These are phyloP conservation scores for Apogon talboti DNA, from an alignment of 2,797 vertebrate genomes.

Conservation along the genomic window DNA sequence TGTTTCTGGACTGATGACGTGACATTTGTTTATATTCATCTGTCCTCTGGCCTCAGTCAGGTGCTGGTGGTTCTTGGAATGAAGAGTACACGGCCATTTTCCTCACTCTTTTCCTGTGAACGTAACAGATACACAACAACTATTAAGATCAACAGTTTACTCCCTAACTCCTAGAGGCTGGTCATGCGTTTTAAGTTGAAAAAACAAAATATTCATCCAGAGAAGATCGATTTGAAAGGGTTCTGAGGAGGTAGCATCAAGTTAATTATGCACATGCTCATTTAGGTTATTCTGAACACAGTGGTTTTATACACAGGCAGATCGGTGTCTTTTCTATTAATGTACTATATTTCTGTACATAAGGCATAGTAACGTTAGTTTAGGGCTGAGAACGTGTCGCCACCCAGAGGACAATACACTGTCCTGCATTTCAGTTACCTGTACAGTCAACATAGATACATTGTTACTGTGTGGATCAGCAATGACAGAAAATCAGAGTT, in stretches of 20 bases:
- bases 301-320: neutral
- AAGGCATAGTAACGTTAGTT: neutral
- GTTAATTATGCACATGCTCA: neutral
- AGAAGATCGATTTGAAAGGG: neutral
- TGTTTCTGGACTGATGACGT: neutral
- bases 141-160: neutral
- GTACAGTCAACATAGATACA: neutral
- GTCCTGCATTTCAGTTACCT: neutral
- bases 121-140: neutral
- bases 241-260: neutral
- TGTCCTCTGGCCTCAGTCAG: conserved; percentile 47
- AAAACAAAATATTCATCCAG: too few relatives aligned
- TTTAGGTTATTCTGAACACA: neutral
- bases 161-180: too few relatives aligned
- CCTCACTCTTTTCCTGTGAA: conserved; percentile 13
- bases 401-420: conserved; percentile 56
- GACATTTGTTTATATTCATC: neutral
- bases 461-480: neutral
- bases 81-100: conserved; percentile 1
- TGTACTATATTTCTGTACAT: conserved; percentile 13
- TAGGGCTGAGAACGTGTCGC: conserved; percentile 30
- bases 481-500: neutral
- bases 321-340: neutral
- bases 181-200: too few relatives aligned
- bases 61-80: conserved; percentile 46